Base-by-base conservation (phyloP, 2,113 vertebrate species). In the Malaclemys terrapin region DNA sequence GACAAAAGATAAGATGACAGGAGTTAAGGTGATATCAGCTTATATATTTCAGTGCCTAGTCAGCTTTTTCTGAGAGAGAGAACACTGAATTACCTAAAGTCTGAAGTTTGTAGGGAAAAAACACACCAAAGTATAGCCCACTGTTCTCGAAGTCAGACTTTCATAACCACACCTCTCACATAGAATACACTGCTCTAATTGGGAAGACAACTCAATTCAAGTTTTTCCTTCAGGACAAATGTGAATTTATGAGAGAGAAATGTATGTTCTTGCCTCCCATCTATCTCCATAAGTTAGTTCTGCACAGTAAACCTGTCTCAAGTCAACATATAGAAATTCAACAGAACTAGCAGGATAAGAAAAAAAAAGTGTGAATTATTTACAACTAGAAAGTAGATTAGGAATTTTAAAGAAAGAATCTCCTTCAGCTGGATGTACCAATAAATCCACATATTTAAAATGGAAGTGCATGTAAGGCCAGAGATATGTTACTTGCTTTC, bases 281-380 rank as follows among this genome's bases (percentile, higher is more conserved):
- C 35, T 85, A 11, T 72, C 42, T 88, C 90, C 38, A 56, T 47
- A 29, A 75, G 2, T 80, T 25, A 3, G 6, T 84, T 82, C 20
- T 91, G 69, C 35, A 78, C 81, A 82, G 20, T 88, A 92, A 95
- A 89, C 59, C 8, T n/a, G 14, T 0, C 0, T 89, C 65, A 62
- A 47, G 57, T 90, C 84, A 2, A 91, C 57, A 79, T 89, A 88
- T 50, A 3, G 91, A 94, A 94, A 90, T n/a, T 85, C 50, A 91
- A 47, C 29, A 62, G 29, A 62, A 6, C 27, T 1, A 88, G 25
- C 20, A 90, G 86, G n/a, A 38, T n/a, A n/a, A 62, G 86, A 76
- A 84, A 91, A 75, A 12, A 35, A 80, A 6, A 27, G 50, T 10
- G 56, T 83, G 83, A 92, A 54, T 13, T 49, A 45, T 13, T 5